Base-by-base conservation (phyloP, 1,140 invertebrate species). In the Anoplolepis gracilipes region DNA sequence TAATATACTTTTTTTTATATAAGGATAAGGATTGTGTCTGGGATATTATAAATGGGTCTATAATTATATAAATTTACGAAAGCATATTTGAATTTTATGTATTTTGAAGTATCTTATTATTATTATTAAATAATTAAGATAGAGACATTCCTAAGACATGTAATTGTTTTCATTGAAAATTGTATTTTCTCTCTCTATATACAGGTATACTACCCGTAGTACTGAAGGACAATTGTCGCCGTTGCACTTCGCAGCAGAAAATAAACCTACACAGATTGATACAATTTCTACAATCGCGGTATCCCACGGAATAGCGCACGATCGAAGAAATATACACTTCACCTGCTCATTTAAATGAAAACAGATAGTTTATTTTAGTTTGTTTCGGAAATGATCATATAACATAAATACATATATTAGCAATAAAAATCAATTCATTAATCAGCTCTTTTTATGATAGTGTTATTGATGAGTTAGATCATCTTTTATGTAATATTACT, bases 151-250 rank as follows among this genome's bases (percentile, higher is more conserved):
- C n/a, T n/a, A n/a, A n/a, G 0, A 46, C 4, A 16, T 46, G 42
- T 16, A 3, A 49, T 49, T 19, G 16, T 49, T 49, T 49, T 49
- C 4, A 49, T 19, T 49, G 13, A 30, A 62, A 30, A 62, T 30
- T 61, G 11, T 13, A 11, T 2, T 67, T 72, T 19, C 7, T n/a
- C n/a, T n/a, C n/a, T 49, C n/a, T 86, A 76, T 10, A 95, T 95
- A 19, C 94, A 97, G 97, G 94, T 79, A 93, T 96, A 86, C 85
- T 94, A 6, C 92, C 93, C 1, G 91, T 92, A 61, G 87, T 88
- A 10, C 19, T 92, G 30, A 70, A 87, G 13, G 90, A 92, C 13
- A 69, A 86, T 8, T 93, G 93, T 65, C 30, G 28, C 0, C 87
- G 89, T 3, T 94, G 93, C 55, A 87, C 73, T 11, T 61, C 82